Evolutionary conservation across 2,113 vertebrate species (phyloP), one percentile per base, ranked within the genome.

Genomic region (Clinocottus analis): DNA sequence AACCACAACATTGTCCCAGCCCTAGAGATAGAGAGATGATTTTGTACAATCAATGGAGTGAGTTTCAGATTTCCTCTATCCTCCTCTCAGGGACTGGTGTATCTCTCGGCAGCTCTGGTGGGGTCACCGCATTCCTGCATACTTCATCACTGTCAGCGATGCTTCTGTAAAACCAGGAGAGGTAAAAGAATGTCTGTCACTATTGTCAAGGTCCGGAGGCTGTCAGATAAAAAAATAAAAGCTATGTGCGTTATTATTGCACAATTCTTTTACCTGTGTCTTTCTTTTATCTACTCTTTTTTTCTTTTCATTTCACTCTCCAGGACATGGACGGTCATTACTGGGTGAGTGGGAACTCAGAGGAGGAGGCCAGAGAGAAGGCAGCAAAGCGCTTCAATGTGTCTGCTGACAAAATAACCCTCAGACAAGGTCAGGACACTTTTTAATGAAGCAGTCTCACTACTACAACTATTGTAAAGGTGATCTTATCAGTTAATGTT

Each of bases 71-170:
- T 14, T 23, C 58, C 8, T 82, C 19, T 56, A 25, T 82, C 56
- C 71, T 69, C 35, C 33, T 63, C 47, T 19, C 82, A 96, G 96
- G 89, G 96, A 97, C 87, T 98, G 97, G 97, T 98, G 97, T 47
- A 95, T 97, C 84, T 98, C 97, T 41, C 94, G 97, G 29, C 97
- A 98, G 92, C 93, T 97, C 83, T 98, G 97, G 97, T 97, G 97
- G 97, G 97, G 97, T 85, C 97, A 98, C 85, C 95, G 88, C 64
- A 97, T 98, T 75, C 97, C 97, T 1, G 96, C 96, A 11, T 98
- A 97, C 86, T 97, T 97, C 27, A 35, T 97, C 89, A 96, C 95
- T 0, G 88, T 97, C 43, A 66, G 27, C 0, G 96, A 97, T 75
- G 90, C 95, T 0, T 92, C 95, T 0, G 93, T 96, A 23, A 94